Evolutionary conservation across 2,888 invertebrate genomes (phyloP), one percentile per base, ranked within the genome.

Genomic region (Tetheella fluctuosa): DNA sequence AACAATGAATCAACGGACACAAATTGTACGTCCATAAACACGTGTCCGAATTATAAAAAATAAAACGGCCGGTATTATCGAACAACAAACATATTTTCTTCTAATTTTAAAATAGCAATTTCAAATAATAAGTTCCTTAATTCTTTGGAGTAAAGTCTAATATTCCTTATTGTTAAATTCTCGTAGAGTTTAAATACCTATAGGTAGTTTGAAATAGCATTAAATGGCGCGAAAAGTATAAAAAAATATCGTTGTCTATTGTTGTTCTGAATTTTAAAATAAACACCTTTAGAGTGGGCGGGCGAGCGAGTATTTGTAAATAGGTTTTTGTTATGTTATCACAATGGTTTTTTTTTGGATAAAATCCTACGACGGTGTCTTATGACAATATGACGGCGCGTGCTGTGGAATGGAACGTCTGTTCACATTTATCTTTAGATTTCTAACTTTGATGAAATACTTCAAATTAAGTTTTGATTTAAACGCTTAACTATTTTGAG

Each of bases 271-370:
- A 87, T 85, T 91, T 90, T 89, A 86, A 90, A 92, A 93, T 92
- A 92, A 93, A 92, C 92, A 93, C 90, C 90, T 91, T 92, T 91
- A 83, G 91, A 92, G 92, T 92, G 90, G 93, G 93, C 93, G 93
- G 90, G 88, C 85, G 86, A 81, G 79, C 74, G 85, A 86, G 84
- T 91, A 89, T 93, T 92, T 92, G 90, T 89, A 93, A 92, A 92
- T 91, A 92, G 84, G 84, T 87, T 91, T 90, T 90, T 90, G 89
- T 89, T 20, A 20, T 83, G 79, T 77, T 79, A 71, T 71, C 69
- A 88, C 87, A 89, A 89, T 83, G 79, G 80, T 73, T 76, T 84
- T 86, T 83, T 81, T 76, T 73, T 74, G 70, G 71, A 73, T 70
- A 72, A 70, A 63, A 62, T 69, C 67, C 76, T 68, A 72, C 68